Evolutionary conservation across 2,113 vertebrate species (phyloP).

Genomic region (Gracilinanus agilis): DNA sequence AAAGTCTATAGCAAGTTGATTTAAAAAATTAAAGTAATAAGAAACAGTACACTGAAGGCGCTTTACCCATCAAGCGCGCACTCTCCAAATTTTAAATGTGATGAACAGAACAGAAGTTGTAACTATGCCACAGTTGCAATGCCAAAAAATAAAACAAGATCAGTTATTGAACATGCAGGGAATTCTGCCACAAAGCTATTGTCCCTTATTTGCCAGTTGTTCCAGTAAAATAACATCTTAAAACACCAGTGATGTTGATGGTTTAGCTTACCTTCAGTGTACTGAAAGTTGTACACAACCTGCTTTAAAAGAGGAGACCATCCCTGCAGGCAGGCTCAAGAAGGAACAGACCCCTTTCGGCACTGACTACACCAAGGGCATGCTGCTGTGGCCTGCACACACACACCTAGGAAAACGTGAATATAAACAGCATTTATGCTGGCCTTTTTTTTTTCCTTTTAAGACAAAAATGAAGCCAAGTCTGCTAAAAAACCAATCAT

Average conservation of each 20-base stretch:
- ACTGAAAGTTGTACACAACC: conserved; percentile 95
- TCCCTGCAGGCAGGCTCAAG: conserved; percentile 95
- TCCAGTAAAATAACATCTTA: conserved; percentile 88
- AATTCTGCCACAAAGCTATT: conserved; percentile 86
- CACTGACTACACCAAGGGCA: conserved; percentile 94
- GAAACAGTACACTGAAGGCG: conserved; percentile 96
- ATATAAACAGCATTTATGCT: conserved; percentile 97
- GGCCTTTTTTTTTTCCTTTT: conserved; percentile 85
- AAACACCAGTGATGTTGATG: conserved; percentile 90
- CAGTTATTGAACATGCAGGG: conserved; percentile 88
- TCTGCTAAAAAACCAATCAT: conserved; percentile 89
- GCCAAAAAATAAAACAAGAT: conserved; percentile 86
- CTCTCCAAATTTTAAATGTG: conserved; percentile 81
- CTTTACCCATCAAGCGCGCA: conserved; percentile 88
- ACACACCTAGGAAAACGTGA: conserved; percentile 96
- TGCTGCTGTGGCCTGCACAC: conserved; percentile 93
- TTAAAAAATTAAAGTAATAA: conserved; percentile 86
- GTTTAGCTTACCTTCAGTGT: conserved; percentile 97
- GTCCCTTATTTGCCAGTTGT: conserved; percentile 84
- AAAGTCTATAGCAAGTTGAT: conserved; percentile 90
- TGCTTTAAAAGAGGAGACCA: conserved; percentile 94
- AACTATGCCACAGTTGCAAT: conserved; percentile 86
- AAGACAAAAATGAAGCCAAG: conserved; percentile 90
- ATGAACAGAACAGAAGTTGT: conserved; percentile 86
- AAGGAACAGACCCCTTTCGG: conserved; percentile 93